phyloP scores from a whole-genome alignment of 1,140 invertebrate species.

The Olivierus martensii region DNA sequence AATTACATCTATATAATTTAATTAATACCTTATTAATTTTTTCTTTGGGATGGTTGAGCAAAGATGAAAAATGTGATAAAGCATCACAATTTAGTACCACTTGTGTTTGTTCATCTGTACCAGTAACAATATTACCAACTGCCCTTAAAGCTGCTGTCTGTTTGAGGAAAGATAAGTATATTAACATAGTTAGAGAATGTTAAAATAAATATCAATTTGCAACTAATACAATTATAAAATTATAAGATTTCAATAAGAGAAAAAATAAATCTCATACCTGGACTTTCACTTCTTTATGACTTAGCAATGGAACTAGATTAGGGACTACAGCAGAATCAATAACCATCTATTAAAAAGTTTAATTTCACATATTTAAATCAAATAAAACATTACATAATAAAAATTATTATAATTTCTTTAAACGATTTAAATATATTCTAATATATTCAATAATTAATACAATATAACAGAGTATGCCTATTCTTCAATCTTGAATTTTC shows the following conservation, averaged over 20 bases:
- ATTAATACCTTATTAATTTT: slow-evolving; percentile 66
- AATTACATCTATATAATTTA: no score
- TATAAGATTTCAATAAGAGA: background rate
- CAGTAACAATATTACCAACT: slow-evolving; percentile 98
- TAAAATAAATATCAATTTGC: no score
- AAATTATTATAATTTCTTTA: no score
- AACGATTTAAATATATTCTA: no score
- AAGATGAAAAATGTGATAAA: slow-evolving; percentile 59
- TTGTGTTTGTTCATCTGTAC: slow-evolving; percentile 97
- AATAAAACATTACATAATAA: background rate
- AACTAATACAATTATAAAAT: no score
- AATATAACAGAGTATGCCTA: no score
- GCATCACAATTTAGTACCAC: slow-evolving; percentile 84
- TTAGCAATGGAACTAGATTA: slow-evolving; percentile 77
- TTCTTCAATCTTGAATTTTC: no score
- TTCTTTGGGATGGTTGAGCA: slow-evolving; percentile 58
- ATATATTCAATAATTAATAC: no score
- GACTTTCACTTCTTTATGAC: slow-evolving; percentile 83
- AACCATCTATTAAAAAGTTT: slow-evolving; percentile 49
- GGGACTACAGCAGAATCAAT: slow-evolving; percentile 93
- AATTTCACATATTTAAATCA: background rate
- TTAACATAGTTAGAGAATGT: background rate
- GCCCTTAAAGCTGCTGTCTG: slow-evolving; percentile 93
- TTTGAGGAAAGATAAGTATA: slow-evolving; percentile 8
- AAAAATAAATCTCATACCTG: slow-evolving; percentile 11